Evolutionary conservation across 2,113 vertebrate species (phyloP), one percentile per base, ranked within the genome.

Genomic region (Typhlomys cinereus): DNA sequence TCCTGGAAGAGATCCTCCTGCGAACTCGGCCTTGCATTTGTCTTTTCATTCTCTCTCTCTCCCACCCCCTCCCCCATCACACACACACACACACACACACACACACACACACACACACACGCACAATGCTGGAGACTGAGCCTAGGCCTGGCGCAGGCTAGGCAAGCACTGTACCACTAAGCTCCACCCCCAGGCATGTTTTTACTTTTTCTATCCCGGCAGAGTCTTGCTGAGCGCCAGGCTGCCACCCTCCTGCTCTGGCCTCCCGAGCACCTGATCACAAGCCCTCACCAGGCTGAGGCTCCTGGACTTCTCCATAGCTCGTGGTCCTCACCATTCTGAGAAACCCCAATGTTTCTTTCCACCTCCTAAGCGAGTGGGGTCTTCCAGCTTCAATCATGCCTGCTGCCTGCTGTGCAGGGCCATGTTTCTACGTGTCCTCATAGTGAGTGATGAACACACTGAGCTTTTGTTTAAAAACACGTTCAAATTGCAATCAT

Each of bases 311-410:
- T 20, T 66, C 5, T 39, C 15, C 1, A 0, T 2, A n/a, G 18
- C 12, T 88, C 67, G 29, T 1, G 31, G 4, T 23, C 52, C 13
- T 17, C 46, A 17, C 31, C 0, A 0, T 41, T 7, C 2, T 44
- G 23, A 34, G 29, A 44, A 83, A 10, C 21, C 50, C 64, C 52
- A 27, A n/a, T 15, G 29, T 41, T 50, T 41, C 46, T 48, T 79
- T 13, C 27, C 12, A 5, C 44, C 31, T 57, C 25, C 21, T 7
- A 79, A 54, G 66, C 27, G 44, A 10, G 2, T n/a, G n/a, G 15
- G 18, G 18, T 39, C 10, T 79, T 66, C 78, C 76, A n/a, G 54
- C 23, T 7, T 34, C 36, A 13, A 11, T 27, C 12, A 20, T 25
- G 21, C 3, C 48, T 27, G 70, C 25, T 73, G 21, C 41, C 46